Percentiles rank a stretch among this genome's conserved stretches.
Conservation (phyloP, 2,113 vertebrate genomes). For the Cynopterus brachyotis region DNA sequence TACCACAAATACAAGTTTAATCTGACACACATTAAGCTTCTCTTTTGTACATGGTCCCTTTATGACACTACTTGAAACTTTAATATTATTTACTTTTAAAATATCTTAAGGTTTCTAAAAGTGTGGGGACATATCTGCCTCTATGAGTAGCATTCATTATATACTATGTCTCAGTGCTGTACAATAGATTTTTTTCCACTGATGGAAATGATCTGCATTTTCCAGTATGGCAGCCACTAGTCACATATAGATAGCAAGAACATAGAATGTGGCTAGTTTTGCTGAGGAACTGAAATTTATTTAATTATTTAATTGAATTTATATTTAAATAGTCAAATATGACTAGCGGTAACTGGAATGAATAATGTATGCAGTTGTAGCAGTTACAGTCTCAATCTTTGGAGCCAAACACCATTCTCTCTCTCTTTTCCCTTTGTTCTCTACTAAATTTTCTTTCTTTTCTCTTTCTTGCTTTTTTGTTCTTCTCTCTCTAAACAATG, state of each 20-base stretch:
- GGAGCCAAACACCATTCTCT: background rate
- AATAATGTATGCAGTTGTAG: background rate
- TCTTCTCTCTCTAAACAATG: background rate
- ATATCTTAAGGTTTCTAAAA: background rate
- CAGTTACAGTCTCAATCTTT: background rate
- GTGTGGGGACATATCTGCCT: background rate
- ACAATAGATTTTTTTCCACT: background rate
- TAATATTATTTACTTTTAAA: background rate
- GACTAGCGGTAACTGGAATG: no score
- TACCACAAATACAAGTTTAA: background rate
- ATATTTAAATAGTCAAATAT: background rate
- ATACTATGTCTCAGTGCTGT: background rate
- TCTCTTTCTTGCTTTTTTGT: background rate
- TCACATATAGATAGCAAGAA: background rate
- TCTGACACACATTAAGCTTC: background rate
- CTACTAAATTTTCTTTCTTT: background rate
- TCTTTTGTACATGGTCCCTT: background rate
- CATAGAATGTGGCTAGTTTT: background rate
- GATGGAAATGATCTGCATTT: background rate
- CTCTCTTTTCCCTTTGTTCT: background rate
- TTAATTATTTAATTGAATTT: background rate
- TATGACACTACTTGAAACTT: background rate
- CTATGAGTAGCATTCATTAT: background rate
- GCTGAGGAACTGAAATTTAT: background rate
- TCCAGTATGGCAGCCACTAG: background rate